These are phyloP conservation scores for Acromyrmex charruanus DNA, from an alignment of 1,140 invertebrate genomes.

Conservation along the genomic window DNA sequence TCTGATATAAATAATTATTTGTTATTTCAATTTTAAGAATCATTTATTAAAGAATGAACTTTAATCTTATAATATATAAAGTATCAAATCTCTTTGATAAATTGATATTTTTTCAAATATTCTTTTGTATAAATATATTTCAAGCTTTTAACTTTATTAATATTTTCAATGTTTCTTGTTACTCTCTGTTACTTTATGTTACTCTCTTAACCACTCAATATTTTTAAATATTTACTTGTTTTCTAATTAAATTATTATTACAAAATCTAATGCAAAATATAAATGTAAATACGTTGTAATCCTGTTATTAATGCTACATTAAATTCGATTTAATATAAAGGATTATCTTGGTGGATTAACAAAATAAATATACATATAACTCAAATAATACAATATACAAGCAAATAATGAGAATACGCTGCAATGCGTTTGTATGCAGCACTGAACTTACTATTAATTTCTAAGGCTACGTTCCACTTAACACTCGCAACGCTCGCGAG, in stretches of 20 bases:
- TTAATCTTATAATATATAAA: background rate
- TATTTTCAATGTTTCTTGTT: slow-evolving; percentile 2
- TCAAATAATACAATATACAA: background rate
- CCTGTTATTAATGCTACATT: slow-evolving; percentile 26
- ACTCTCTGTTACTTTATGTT: no score
- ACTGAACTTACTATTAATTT: background rate
- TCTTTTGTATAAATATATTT: background rate
- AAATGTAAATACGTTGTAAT: slow-evolving; percentile 6
- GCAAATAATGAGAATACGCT: background rate
- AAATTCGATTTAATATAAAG: slow-evolving; percentile 31
- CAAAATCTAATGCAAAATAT: background rate
- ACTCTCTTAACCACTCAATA: background rate
- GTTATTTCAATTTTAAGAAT: background rate
- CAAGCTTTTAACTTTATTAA: background rate
- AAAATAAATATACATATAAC: slow-evolving; percentile 10
- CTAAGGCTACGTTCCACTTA: no score
- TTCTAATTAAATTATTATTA: background rate
- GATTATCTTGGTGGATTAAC: background rate
- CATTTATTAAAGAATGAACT: background rate
- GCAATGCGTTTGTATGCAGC: background rate
- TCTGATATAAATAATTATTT: slow-evolving; percentile 11
- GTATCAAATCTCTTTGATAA: background rate
- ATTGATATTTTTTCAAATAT: background rate
- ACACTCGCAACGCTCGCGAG: no score
- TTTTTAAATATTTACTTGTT: background rate